phyloP scores from a whole-genome alignment of 2,797 vertebrate species.

The Rachycentron canadum region DNA sequence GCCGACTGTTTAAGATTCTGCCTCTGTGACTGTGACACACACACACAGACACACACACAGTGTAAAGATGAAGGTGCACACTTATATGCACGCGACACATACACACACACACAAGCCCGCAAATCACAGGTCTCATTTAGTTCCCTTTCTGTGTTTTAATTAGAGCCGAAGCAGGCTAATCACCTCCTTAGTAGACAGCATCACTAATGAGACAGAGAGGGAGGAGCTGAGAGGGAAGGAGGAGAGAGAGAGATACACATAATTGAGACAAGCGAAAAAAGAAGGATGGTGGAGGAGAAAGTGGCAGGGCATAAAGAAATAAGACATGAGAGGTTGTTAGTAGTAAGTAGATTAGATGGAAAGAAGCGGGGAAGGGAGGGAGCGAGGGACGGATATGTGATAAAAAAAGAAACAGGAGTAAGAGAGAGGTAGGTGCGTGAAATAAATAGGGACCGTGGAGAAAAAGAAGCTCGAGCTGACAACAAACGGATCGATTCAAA shows the following conservation, averaged over 20 bases:
- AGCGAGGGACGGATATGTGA: conserved; percentile 19
- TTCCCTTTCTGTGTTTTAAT: conserved; percentile 82
- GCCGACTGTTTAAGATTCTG: conserved; percentile 35
- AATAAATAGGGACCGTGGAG: conserved; percentile 59
- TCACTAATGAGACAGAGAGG: conserved; percentile 79
- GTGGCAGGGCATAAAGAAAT: conserved; percentile 56
- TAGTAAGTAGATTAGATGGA: conserved; percentile 68
- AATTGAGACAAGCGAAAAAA: conserved; percentile 67
- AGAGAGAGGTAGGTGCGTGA: conserved; percentile 51
- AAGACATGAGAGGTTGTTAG: conserved; percentile 69
- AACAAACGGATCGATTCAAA: conserved; percentile 63
- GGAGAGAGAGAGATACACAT: conserved; percentile 48
- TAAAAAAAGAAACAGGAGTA: conserved; percentile 28
- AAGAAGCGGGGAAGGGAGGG: conserved; percentile 12
- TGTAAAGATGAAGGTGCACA: conserved; percentile 12
- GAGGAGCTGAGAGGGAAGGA: conserved; percentile 70
- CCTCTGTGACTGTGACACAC: neutral
- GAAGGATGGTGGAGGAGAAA: conserved; percentile 51
- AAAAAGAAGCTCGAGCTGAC: conserved; percentile 64
- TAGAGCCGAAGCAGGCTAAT: conserved; percentile 80
- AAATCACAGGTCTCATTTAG: conserved; percentile 82
- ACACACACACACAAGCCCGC: conserved; percentile 51
- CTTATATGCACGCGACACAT: neutral
- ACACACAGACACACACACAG: neutral
- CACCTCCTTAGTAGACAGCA: conserved; percentile 83